Evolutionary conservation across 2,888 invertebrate species (phyloP).

Genomic region (Caenorhabditis sp.): DNA sequence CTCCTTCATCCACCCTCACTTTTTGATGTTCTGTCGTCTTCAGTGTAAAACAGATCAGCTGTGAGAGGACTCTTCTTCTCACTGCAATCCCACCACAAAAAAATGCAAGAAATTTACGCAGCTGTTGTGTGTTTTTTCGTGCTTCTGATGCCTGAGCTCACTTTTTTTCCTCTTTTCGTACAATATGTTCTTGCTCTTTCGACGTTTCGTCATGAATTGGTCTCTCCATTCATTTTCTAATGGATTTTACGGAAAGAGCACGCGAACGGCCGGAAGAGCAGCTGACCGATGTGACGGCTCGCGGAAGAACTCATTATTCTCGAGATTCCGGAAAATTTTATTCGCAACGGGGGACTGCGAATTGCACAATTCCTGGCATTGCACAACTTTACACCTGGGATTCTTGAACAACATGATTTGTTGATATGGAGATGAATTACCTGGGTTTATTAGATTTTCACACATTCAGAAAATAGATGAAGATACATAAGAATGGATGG

Average conservation of each 20-base stretch:
- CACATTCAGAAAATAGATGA: background rate
- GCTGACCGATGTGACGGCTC: constrained; percentile 37
- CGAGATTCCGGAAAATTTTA: constrained; percentile 14
- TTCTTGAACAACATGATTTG: constrained; percentile 40
- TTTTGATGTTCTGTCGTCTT: constrained; percentile 61
- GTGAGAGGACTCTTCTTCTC: constrained; percentile 41
- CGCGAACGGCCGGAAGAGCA: constrained; percentile 45
- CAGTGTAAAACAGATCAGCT: constrained; percentile 61
- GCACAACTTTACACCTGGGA: constrained; percentile 59
- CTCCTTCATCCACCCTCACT: constrained; percentile 59
- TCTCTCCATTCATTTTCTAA: constrained; percentile 15
- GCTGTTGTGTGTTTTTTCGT: constrained; percentile 43
- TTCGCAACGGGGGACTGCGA: constrained; percentile 15
- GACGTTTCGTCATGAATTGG: background rate
- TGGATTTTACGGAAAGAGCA: constrained; percentile 8
- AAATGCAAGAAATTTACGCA: constrained; percentile 64
- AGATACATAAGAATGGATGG: too few species aligned
- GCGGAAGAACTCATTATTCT: constrained; percentile 45
- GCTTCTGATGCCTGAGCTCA: background rate
- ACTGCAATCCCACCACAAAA: constrained; percentile 45
- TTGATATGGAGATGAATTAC: constrained; percentile 34
- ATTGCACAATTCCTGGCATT: constrained; percentile 52
- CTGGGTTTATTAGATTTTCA: constrained; percentile 7
- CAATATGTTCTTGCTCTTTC: constrained; percentile 43
- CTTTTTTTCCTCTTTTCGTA: constrained; percentile 40